Base-by-base conservation (phyloP, 1,140 invertebrate genomes). In the Nautilus pompilius region DNA sequence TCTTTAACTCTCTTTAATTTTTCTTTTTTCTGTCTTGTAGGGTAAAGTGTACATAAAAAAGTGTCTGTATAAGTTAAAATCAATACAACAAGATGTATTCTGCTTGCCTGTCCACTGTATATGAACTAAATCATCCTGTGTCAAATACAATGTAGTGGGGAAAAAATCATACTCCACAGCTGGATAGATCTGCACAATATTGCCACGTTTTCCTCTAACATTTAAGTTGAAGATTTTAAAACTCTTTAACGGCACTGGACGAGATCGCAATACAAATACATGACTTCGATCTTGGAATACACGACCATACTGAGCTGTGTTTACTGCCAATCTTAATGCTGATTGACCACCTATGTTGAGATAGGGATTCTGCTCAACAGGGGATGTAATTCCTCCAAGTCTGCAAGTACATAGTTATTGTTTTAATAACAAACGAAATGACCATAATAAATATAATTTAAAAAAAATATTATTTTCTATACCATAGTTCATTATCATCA, bases 91-190 rank as follows among this genome's bases (percentile, higher is more conserved):
- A n/a, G n/a, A n/a, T n/a, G n/a, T n/a, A n/a, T n/a, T n/a, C n/a
- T n/a, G 36, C 36, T 41, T 67, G 78, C 76, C 80, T 69, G 78
- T 81, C 79, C 79, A 82, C 70, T 83, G 80, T 34, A 82, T 70
- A 63, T 82, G 80, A 28, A 82, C 74, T 4, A 78, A 55, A 48
- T 83, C 80, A 29, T 59, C 63, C 24, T 60, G 57, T 41, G 58
- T 67, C 2, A 82, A 66, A 3, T 68, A 51, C 28, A 82, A 63
- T 6, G 60, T 59, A 29, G 70, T 80, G 2, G 80, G 78, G 17
- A 63, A 58, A 64, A 82, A 82, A 65, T 82, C 79, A 60, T 82
- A 82, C 60, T 82, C 80, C n/a, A 82, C 79, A 20, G 80, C 76
- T 26, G 79, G 79, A 48, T 80, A 80, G 30, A 73, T 71, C 65